phyloP scores from a whole-genome alignment of 2,888 invertebrate genomes.

The Dioctria rufipes region DNA sequence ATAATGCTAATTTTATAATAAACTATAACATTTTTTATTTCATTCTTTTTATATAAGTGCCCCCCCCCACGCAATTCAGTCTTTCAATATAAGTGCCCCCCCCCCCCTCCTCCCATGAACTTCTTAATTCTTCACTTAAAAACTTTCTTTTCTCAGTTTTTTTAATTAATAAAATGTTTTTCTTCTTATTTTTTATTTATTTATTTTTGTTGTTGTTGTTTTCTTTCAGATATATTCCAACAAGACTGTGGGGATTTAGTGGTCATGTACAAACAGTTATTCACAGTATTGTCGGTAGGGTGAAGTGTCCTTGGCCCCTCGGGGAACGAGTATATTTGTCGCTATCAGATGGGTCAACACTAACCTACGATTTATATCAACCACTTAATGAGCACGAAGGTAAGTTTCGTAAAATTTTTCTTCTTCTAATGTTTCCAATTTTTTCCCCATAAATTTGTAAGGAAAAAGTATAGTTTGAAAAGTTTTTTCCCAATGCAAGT shows the following conservation, averaged over 20 bases:
- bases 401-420: conserved; percentile 65
- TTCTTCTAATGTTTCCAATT: neutral
- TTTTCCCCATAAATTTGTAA: neutral
- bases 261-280: conserved; percentile 95
- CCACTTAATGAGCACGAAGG: conserved; percentile 83
- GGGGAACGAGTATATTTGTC: conserved; percentile 85
- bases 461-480: conserved; percentile 22
- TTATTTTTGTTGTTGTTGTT: too few relatives aligned
- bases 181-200: too few relatives aligned
- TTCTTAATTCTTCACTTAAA: too few relatives aligned
- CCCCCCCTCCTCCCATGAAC: too few relatives aligned
- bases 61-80: too few relatives aligned
- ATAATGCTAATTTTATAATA: too few relatives aligned
- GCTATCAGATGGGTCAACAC: conserved; percentile 87
- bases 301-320: conserved; percentile 90
- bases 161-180: too few relatives aligned
- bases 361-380: conserved; percentile 94
- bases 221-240: conserved; percentile 84
- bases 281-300: conserved; percentile 89
- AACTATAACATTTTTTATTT: too few relatives aligned
- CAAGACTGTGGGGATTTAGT: conserved; percentile 94
- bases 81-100: too few relatives aligned
- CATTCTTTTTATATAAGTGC: too few relatives aligned
- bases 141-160: too few relatives aligned
- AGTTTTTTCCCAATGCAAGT: neutral